These are phyloP conservation scores for Ptiloglossa arizonensis DNA, from an alignment of 1,140 invertebrate species.

Conservation along the genomic window DNA sequence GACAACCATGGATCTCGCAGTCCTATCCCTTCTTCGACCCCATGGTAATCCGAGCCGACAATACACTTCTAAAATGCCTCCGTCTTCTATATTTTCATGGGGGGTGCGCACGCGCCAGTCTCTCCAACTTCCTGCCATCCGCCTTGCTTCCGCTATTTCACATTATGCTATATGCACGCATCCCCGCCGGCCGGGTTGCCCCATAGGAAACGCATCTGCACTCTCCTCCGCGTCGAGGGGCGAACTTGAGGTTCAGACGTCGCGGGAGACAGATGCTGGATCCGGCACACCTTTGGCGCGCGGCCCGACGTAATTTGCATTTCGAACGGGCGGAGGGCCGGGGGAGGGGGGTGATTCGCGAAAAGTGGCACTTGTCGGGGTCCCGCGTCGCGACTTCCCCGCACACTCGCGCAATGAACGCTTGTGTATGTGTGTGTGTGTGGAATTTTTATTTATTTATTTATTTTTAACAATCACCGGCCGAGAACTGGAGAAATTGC, in stretches of 20 bases:
- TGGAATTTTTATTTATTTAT: no score
- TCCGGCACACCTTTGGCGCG: conserved; percentile 22
- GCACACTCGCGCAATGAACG: no score
- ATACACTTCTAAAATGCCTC: conserved; percentile 73
- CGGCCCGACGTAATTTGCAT: conserved; percentile 7
- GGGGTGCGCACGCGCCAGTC: conserved; percentile 78
- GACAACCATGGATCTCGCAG: conserved; percentile 50
- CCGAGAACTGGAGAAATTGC: no score
- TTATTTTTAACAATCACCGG: no score
- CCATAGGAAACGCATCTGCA: conserved; percentile 74
- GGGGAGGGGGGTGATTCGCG: background rate
- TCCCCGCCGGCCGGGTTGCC: conserved; percentile 55
- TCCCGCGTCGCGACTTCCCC: background rate
- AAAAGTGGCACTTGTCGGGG: background rate
- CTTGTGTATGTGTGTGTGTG: no score
- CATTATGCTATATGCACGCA: conserved; percentile 73
- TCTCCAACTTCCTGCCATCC: conserved; percentile 81
- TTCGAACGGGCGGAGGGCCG: no score
- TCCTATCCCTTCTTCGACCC: conserved; percentile 33
- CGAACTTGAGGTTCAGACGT: conserved; percentile 28
- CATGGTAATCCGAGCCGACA: conserved; percentile 75
- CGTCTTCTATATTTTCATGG: conserved; percentile 72
- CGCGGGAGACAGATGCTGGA: conserved; percentile 58
- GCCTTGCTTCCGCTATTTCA: conserved; percentile 78
- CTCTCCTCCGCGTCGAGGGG: conserved; percentile 44